Evolutionary conservation across 1,140 invertebrate species (phyloP).

Genomic region (Drosophila ficusphila): DNA sequence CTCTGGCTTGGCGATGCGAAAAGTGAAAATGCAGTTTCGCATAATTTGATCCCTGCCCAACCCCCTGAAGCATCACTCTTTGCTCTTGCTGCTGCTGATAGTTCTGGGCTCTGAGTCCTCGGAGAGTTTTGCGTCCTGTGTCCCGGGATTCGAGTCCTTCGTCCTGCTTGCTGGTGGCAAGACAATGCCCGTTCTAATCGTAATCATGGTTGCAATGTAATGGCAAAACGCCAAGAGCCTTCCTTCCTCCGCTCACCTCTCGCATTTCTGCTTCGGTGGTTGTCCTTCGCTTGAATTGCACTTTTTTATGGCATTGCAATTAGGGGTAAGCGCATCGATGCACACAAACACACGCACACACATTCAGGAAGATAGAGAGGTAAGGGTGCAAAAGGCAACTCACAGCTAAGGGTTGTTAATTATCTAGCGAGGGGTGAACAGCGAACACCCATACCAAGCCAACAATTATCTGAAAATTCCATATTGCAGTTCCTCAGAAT

Average conservation of each 20-base stretch:
- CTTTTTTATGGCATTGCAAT: slow-evolving; percentile 82
- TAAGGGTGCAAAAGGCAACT: slow-evolving; percentile 38
- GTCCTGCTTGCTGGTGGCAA: slow-evolving; percentile 41
- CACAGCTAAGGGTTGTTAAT: slow-evolving; percentile 61
- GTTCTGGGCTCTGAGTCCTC: slow-evolving; percentile 9
- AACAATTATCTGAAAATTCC: slow-evolving; percentile 34
- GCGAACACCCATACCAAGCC: slow-evolving; percentile 5
- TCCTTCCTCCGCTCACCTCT: slow-evolving; percentile 14
- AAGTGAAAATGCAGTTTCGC: slow-evolving; percentile 74
- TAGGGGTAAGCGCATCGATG: slow-evolving; percentile 72
- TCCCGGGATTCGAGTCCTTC: neutral
- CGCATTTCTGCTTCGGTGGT: slow-evolving; percentile 37
- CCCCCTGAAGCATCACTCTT: slow-evolving; percentile 4
- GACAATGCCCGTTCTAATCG: slow-evolving; percentile 61
- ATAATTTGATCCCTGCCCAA: slow-evolving; percentile 62
- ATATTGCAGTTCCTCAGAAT: slow-evolving; percentile 33
- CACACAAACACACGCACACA: slow-evolving; percentile 20
- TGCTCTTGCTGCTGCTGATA: slow-evolving; percentile 49
- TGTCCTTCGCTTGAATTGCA: slow-evolving; percentile 82
- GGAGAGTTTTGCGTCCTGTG: neutral
- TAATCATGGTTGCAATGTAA: slow-evolving; percentile 73
- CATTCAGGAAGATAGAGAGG: slow-evolving; percentile 2
- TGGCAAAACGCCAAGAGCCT: slow-evolving; percentile 53
- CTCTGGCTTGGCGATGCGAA: slow-evolving; percentile 42
- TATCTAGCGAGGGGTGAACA: slow-evolving; percentile 63